A percentile compares a stretch with the other conserved stretches of the same genome.
Conservation (phyloP, 2,113 vertebrate species). For the Protobothrops mucrosquamatus region DNA sequence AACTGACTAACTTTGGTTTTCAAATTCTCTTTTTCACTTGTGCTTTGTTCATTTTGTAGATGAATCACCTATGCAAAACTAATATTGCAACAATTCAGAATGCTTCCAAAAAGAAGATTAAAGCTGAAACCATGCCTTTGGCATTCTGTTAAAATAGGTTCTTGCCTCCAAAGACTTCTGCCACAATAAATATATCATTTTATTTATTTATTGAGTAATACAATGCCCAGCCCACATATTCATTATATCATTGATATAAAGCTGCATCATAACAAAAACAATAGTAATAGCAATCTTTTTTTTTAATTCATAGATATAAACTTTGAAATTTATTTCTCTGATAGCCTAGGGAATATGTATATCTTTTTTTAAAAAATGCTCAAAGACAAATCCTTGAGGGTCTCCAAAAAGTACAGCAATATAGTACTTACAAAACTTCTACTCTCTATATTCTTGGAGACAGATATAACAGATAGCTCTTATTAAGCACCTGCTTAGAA, state of each 20-base stretch:
- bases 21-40: background rate
- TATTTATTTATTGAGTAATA: background rate
- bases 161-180: background rate
- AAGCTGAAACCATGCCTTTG: background rate
- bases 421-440: background rate
- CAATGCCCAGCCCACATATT: background rate
- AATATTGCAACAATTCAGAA: background rate
- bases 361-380: background rate
- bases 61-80: background rate
- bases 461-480: background rate
- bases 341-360: background rate
- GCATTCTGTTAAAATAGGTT: background rate
- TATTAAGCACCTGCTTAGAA: background rate
- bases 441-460: background rate
- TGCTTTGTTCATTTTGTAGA: background rate
- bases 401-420: background rate
- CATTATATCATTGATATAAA: background rate
- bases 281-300: background rate
- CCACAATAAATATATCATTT: background rate
- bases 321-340: background rate
- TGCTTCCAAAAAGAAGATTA: background rate
- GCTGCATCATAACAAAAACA: background rate
- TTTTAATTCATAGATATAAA: no score
- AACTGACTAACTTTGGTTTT: background rate
- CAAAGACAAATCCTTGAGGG: background rate